phyloP scores from a whole-genome alignment of 2,888 invertebrate genomes.

The Crocallis elinguaria region DNA sequence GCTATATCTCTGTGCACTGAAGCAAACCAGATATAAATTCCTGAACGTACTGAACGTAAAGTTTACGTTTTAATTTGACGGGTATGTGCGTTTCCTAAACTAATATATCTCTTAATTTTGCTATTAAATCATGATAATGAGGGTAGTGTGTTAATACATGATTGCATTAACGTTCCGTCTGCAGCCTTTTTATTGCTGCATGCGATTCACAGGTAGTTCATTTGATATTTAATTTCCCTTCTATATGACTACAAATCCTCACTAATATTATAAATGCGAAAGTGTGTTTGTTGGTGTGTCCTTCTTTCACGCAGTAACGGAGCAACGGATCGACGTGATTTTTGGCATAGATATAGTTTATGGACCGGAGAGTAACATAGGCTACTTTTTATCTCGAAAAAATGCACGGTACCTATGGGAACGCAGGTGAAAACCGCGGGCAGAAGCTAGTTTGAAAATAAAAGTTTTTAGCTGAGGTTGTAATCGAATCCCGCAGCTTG shows the following conservation, averaged over 20 bases:
- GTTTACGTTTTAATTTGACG: conserved; percentile 39
- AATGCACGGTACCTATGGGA: no score
- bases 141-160: not conserved
- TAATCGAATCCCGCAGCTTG: conserved; percentile 8
- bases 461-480: conserved; percentile 18
- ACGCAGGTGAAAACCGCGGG: no score
- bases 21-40: conserved; percentile 48
- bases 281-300: no score
- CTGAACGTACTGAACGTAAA: conserved; percentile 32
- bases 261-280: no score
- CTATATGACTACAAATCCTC: no score
- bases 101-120: not conserved
- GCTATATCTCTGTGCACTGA: no score
- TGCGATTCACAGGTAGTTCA: not conserved
- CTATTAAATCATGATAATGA: conserved; percentile 1
- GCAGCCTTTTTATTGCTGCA: not conserved
- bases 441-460: conserved; percentile 8
- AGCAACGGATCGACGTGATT: no score
- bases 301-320: no score
- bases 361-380: no score
- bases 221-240: not conserved
- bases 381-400: no score
- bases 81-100: conserved; percentile 15
- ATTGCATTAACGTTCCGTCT: not conserved
- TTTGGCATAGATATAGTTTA: no score